Conservation (phyloP, 2,797 vertebrate species). For the Chiropotes sagulatus region DNA sequence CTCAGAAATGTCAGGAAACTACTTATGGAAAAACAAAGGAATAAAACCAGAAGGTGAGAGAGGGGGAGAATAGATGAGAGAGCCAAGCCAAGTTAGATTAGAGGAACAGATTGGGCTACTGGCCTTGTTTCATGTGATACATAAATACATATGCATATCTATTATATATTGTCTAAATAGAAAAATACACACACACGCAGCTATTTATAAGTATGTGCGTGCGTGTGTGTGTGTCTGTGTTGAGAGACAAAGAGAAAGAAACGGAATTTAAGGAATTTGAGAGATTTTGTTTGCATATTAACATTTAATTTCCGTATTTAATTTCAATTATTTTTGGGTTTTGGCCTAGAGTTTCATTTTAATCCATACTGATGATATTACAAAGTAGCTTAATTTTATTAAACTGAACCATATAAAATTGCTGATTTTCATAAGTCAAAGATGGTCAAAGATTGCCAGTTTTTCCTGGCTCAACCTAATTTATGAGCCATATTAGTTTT, state of each 20-base stretch:
- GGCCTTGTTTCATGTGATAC: not conserved
- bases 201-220: not conserved
- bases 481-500: not conserved
- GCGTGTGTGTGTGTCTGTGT: not conserved
- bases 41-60: slow-evolving; percentile 11
- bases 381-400: not conserved
- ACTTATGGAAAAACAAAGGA: not conserved
- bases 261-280: not conserved
- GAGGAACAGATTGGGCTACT: not conserved
- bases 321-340: slow-evolving; percentile 28
- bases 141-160: not conserved
- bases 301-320: not conserved
- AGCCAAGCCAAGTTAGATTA: not conserved
- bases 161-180: not conserved
- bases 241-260: not conserved
- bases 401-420: not conserved
- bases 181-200: not conserved
- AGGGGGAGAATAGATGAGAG: not conserved
- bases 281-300: slow-evolving; percentile 5
- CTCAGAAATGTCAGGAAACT: slow-evolving; percentile 30
- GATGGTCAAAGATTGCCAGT: not conserved
- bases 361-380: not conserved
- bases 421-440: not conserved
- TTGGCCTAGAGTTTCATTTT: slow-evolving; percentile 28
- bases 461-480: not conserved